Evolutionary conservation across 1,140 invertebrate species (phyloP).

Genomic region (Aphidius gifuensis): DNA sequence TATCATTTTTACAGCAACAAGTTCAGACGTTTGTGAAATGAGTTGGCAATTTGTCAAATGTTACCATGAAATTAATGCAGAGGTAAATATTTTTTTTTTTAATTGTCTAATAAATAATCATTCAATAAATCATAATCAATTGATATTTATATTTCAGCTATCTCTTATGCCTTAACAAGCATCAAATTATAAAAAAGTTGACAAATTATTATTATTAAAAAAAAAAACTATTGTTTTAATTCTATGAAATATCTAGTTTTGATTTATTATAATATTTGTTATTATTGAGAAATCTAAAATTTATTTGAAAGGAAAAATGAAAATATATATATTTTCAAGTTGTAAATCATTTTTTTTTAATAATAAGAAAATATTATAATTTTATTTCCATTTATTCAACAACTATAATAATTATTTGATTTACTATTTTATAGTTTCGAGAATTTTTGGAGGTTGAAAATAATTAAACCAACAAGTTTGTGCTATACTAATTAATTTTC

Average conservation of each 20-base stretch:
- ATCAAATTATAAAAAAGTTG: too few relatives aligned
- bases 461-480: too few relatives aligned
- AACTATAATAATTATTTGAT: too few relatives aligned
- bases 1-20: slow-evolving; percentile 21
- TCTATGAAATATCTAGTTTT: neutral
- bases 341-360: too few relatives aligned
- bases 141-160: neutral
- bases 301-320: too few relatives aligned
- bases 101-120: neutral
- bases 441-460: too few relatives aligned
- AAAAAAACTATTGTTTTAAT: neutral
- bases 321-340: too few relatives aligned
- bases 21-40: slow-evolving; percentile 27
- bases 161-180: neutral
- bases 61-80: slow-evolving; percentile 24
- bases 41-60: slow-evolving; percentile 32
- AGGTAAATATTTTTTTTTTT: slow-evolving; percentile 16
- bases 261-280: slow-evolving; percentile 5
- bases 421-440: too few relatives aligned
- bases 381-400: too few relatives aligned
- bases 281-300: neutral
- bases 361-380: too few relatives aligned
- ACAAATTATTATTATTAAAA: too few relatives aligned
- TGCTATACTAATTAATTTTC: too few relatives aligned
- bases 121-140: neutral